phyloP scores from a whole-genome alignment of 2,888 invertebrate genomes.

The Platycheirus albimanus region DNA sequence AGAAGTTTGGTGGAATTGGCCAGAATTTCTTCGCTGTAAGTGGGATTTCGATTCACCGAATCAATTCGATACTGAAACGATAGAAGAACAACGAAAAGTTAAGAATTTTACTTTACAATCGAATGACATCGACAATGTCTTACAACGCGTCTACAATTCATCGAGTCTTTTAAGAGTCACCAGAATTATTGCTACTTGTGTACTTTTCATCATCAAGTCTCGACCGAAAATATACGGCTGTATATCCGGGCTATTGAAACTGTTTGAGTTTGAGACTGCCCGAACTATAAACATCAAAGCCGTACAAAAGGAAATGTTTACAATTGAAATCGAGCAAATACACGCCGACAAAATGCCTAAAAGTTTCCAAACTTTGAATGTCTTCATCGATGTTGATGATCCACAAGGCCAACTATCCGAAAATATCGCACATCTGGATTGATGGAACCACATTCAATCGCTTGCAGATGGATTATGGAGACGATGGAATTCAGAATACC shows the following conservation, averaged over 20 bases:
- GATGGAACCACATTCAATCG: constrained; percentile 19
- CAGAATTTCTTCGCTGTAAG: too few relatives aligned
- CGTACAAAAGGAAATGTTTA: constrained; percentile 23
- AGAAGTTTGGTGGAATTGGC: too few relatives aligned
- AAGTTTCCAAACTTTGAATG: not conserved
- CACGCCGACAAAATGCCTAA: not conserved
- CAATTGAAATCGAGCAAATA: not conserved
- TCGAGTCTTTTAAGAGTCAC: too few relatives aligned
- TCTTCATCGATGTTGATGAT: constrained; percentile 11
- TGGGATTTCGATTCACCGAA: too few relatives aligned
- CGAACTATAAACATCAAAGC: not conserved
- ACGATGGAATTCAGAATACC: not conserved
- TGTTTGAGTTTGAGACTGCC: not conserved
- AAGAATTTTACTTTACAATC: too few relatives aligned
- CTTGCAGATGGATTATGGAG: constrained; percentile 11
- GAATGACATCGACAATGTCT: too few relatives aligned
- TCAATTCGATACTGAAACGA: too few relatives aligned
- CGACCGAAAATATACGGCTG: too few relatives aligned
- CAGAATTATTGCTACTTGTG: too few relatives aligned
- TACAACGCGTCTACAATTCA: too few relatives aligned
- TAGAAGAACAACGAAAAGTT: too few relatives aligned
- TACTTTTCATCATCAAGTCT: too few relatives aligned
- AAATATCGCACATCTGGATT: not conserved
- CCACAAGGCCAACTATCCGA: not conserved
- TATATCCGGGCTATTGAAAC: not conserved